Evolutionary conservation across 2,888 invertebrate genomes (phyloP).

Genomic region (Leptothorax acervorum): DNA sequence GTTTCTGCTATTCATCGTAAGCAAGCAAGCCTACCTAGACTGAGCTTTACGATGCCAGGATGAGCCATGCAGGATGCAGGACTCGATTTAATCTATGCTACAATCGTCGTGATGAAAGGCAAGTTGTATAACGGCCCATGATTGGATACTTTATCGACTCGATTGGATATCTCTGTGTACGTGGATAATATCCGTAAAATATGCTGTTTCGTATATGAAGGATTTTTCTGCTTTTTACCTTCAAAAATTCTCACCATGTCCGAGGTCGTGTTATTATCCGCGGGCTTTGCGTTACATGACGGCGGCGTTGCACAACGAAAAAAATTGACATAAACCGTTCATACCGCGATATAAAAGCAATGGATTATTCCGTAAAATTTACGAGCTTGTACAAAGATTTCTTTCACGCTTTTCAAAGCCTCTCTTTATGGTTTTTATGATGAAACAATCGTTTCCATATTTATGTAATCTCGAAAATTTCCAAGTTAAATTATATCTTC

Average conservation of each 20-base stretch:
- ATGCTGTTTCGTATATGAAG: slow-evolving; percentile 33
- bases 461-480: neutral
- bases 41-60: slow-evolving; percentile 39
- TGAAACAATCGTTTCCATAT: neutral
- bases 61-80: slow-evolving; percentile 10
- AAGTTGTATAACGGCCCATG: slow-evolving; percentile 34
- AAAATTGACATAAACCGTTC: slow-evolving; percentile 24
- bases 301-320: slow-evolving; percentile 10
- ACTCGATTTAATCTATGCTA: slow-evolving; percentile 50
- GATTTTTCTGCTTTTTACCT: slow-evolving; percentile 20
- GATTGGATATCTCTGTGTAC: slow-evolving; percentile 34
- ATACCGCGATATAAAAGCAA: neutral
- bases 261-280: slow-evolving; percentile 31
- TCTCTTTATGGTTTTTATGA: neutral
- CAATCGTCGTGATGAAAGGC: slow-evolving; percentile 46
- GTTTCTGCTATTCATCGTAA: slow-evolving; percentile 53
- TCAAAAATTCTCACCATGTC: slow-evolving; percentile 36
- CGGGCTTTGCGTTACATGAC: slow-evolving; percentile 13
- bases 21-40: slow-evolving; percentile 49
- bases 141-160: slow-evolving; percentile 58
- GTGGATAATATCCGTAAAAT: slow-evolving; percentile 50
- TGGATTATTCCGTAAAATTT: slow-evolving; percentile 41
- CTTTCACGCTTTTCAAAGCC: slow-evolving; percentile 1
- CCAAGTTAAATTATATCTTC: neutral
- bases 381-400: neutral